Evolutionary conservation across 2,888 invertebrate genomes (phyloP), one percentile per base, ranked within the genome.

Genomic region (Entomobrya multifasciata): DNA sequence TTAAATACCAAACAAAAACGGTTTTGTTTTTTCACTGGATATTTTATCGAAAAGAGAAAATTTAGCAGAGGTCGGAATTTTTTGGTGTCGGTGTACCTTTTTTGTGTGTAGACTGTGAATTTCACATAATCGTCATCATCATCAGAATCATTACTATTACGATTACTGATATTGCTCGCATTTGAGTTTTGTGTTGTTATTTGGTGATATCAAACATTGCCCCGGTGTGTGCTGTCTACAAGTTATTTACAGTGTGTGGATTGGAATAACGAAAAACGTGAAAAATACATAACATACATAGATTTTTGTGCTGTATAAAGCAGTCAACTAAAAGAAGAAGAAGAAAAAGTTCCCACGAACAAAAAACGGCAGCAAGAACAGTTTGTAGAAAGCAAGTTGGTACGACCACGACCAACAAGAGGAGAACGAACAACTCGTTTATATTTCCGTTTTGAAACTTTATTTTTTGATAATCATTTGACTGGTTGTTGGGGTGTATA

Each of bases 131-230:
- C 60, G 77, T 62, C 15, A 60, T 82, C 82, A 82, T 36, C 80
- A 70, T 80, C 49, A 65, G 60, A 25, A 78, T 65, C 78, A 78
- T 78, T 74, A 82, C 74, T n/a, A 49, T 83, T 77, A 83, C 76
- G 65, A 83, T 83, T 67, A 77, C 65, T 83, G 55, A 47, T 83
- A 62, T 74, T 76, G 82, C 74, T 36, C 65, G 4, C 17, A n/a
- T n/a, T n/a, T n/a, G n/a, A n/a, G n/a, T n/a, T n/a, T n/a, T n/a
- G n/a, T n/a, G n/a, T n/a, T 74, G 55, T 74, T 81, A 74, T 82
- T 77, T 83, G 76, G 76, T 76, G 83, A 83, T 83, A 83, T 83
- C 77, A 83, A 77, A 83, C 76, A 83, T 83, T 77, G 76, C 76
- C 76, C 83, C 77, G 65, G 83, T 83, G 83, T 27, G 41, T 49